Evolutionary conservation across 2,888 invertebrate species (phyloP).

Genomic region (Caenorhabditis sp.): DNA sequence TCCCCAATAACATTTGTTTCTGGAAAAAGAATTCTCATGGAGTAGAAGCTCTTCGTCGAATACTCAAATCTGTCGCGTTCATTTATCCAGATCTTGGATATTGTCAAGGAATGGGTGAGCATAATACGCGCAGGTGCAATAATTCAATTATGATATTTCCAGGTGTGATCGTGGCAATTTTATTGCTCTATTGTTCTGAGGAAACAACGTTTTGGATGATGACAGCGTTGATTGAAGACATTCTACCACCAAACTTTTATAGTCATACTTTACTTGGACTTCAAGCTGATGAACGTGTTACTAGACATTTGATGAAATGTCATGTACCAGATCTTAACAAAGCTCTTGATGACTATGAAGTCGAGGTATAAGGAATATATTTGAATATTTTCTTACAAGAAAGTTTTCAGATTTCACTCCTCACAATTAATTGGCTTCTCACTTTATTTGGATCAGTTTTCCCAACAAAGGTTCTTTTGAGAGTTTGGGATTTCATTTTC

Average conservation of each 20-base stretch:
- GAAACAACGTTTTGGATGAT: slow-evolving; percentile 99
- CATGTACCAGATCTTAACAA: slow-evolving; percentile 84
- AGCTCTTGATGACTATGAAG: slow-evolving; percentile 45
- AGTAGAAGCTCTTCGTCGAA: slow-evolving; percentile 58
- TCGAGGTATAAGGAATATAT: slow-evolving; percentile 41
- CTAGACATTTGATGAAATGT: slow-evolving; percentile 87
- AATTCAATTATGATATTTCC: slow-evolving; percentile 11
- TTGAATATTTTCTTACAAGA: neutral
- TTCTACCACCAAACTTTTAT: slow-evolving; percentile 95
- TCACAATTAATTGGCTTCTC: slow-evolving; percentile 96
- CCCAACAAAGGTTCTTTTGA: slow-evolving; percentile 88
- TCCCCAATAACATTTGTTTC: slow-evolving; percentile 97
- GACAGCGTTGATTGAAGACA: slow-evolving; percentile 97
- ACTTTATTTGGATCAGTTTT: slow-evolving; percentile 95
- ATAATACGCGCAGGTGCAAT: neutral
- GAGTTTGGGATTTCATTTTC: slow-evolving; percentile 97
- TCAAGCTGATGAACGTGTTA: slow-evolving; percentile 81
- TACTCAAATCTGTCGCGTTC: slow-evolving; percentile 83
- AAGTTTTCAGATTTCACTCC: slow-evolving; percentile 80
- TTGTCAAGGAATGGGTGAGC: slow-evolving; percentile 63
- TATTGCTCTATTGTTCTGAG: slow-evolving; percentile 92
- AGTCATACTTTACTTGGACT: slow-evolving; percentile 85
- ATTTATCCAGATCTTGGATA: slow-evolving; percentile 87
- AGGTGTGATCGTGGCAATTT: slow-evolving; percentile 83
- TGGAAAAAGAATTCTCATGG: slow-evolving; percentile 76